A percentile compares a stretch with the other conserved stretches of the same genome.
These are phyloP conservation scores for Monochamus saltuarius DNA, from an alignment of 1,140 invertebrate genomes.

Conservation along the genomic window DNA sequence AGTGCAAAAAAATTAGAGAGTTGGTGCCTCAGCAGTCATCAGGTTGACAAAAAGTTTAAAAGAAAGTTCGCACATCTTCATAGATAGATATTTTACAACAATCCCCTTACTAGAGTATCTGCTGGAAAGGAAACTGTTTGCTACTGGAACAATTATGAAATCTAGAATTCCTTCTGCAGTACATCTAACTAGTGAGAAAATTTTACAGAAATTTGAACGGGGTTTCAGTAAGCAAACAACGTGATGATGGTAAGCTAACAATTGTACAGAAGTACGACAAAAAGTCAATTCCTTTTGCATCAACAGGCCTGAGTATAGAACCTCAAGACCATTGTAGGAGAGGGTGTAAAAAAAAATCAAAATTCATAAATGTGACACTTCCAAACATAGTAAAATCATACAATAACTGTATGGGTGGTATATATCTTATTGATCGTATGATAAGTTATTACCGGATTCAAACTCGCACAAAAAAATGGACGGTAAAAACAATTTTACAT, in stretches of 20 bases:
- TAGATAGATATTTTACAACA: conserved; percentile 28
- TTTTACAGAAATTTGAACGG: conserved; percentile 10
- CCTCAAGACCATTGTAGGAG: conserved; percentile 31
- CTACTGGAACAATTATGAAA: conserved; percentile 16
- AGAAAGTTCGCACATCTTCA: conserved; percentile 17
- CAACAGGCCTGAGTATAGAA: conserved; percentile 18
- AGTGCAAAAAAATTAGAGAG: conserved; percentile 14
- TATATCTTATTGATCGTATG: conserved; percentile 43
- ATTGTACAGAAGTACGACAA: conserved; percentile 29
- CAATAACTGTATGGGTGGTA: conserved; percentile 51
- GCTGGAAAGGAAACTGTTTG: conserved; percentile 11
- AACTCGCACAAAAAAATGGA: conserved; percentile 25
- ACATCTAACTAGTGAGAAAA: conserved; percentile 24
- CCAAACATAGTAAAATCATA: conserved; percentile 49
- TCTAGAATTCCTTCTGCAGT: conserved; percentile 9
- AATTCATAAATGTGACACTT: conserved; percentile 42
- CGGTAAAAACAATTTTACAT: conserved; percentile 24
- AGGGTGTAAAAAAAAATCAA: conserved; percentile 43
- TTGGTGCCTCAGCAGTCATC: conserved; percentile 22
- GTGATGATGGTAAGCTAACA: conserved; percentile 24
- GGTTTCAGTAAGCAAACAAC: conserved; percentile 16
- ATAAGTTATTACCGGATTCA: conserved; percentile 29
- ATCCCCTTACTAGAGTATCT: conserved; percentile 18
- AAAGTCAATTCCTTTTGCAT: conserved; percentile 26
- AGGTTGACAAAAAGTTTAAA: conserved; percentile 17